Base-by-base conservation (phyloP, 2,113 vertebrate species). In the Panthera uncia region DNA sequence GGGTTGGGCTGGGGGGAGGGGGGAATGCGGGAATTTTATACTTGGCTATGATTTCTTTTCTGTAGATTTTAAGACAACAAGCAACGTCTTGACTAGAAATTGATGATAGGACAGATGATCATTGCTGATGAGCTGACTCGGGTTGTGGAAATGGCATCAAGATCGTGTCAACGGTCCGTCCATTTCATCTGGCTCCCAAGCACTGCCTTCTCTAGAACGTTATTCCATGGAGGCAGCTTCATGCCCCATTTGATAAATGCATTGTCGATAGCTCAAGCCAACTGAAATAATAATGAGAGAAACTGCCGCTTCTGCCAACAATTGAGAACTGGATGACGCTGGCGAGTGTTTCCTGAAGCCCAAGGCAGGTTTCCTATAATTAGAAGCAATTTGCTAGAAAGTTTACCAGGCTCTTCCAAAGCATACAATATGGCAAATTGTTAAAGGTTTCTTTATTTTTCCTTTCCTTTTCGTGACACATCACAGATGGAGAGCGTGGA, bases 361-460 rank as follows among this genome's bases (percentile, higher is more conserved):
- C 96, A 97, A 97, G 85, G 98, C 98, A 97, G 98, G 98, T 98
- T 99, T 98, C 98, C 98, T 99, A 98, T 98, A 98, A 98, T 99
- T 98, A 98, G 98, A 97, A 98, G 98, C 98, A 98, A 98, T 99
- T 99, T 99, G 98, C 98, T 98, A 97, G 98, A 98, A 98, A 98
- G 97, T 98, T 98, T 97, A 98, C 97, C 89, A 97, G 98, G 91
- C 97, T 92, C 97, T 98, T 98, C 97, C 97, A 85, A 98, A 98
- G 98, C 96, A 95, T 69, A 98, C 97, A 98, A n/a, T 86, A 78
- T 86, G 89, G 68, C 97, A 97, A 94, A 89, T 97, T 71, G 84
- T 52, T 90, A 81, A 66, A 65, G 66, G 31, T 85, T 98, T 93
- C 96, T 97, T 97, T 97, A 93, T 98, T 98, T 98, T 97, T 73